A percentile compares a stretch with the other conserved stretches of the same genome.
Evolutionary conservation across 2,888 invertebrate genomes (phyloP).

Genomic region (Dasypolia templi): DNA sequence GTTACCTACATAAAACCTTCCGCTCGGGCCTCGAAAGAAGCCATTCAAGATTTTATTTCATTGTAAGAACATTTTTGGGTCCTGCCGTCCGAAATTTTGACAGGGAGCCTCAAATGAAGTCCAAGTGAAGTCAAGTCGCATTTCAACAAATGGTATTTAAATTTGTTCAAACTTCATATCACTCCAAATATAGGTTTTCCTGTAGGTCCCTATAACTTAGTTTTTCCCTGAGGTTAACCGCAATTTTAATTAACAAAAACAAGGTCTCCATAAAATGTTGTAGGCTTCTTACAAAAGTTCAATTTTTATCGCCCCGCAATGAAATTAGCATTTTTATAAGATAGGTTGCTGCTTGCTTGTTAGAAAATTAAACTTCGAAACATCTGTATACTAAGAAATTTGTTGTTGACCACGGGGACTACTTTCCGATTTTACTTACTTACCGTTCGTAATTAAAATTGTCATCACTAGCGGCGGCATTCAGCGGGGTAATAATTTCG

Average conservation of each 20-base stretch:
- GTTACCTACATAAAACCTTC: neutral
- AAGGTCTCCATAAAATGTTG: constrained; percentile 40
- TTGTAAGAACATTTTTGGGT: neutral
- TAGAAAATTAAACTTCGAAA: constrained; percentile 8
- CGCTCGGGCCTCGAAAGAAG: neutral
- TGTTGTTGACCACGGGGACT: neutral
- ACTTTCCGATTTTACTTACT: neutral
- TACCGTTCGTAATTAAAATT: neutral
- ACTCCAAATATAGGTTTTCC: constrained; percentile 43
- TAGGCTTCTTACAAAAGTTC: constrained; percentile 16
- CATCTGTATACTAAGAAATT: constrained; percentile 7
- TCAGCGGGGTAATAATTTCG: too few species aligned
- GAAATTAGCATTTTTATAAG: constrained; percentile 57
- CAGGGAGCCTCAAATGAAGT: neutral
- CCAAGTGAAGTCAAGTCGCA: neutral
- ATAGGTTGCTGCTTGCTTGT: constrained; percentile 26
- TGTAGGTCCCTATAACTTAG: constrained; percentile 5
- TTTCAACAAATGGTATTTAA: neutral
- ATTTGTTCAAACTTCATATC: neutral
- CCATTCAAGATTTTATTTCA: neutral
- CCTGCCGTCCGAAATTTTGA: neutral
- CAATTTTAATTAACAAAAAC: constrained; percentile 55
- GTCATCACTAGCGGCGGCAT: neutral
- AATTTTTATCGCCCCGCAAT: constrained; percentile 28
- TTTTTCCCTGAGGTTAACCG: constrained; percentile 41